phyloP scores from a whole-genome alignment of 2,888 invertebrate species.

The Drosophila histrio region DNA sequence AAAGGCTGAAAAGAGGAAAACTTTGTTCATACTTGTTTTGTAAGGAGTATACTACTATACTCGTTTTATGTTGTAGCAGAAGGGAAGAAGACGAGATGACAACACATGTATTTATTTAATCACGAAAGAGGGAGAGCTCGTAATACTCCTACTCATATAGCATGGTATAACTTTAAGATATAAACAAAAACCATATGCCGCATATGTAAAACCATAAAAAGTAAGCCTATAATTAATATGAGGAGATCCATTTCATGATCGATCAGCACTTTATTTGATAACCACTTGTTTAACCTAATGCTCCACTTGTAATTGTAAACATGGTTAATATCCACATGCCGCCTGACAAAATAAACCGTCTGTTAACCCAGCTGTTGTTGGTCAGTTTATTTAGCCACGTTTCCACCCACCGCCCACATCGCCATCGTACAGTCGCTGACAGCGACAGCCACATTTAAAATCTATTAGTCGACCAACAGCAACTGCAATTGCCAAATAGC shows the following conservation, averaged over 20 bases:
- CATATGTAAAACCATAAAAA: too few species aligned
- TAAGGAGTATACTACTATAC: neutral
- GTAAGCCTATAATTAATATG: neutral
- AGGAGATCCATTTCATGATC: neutral
- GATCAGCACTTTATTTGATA: constrained; percentile 8
- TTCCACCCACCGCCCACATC: constrained; percentile 28
- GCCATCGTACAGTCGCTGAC: constrained; percentile 55
- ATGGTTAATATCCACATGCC: constrained; percentile 51
- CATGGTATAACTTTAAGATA: too few species aligned
- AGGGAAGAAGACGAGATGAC: neutral
- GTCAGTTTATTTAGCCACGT: constrained; percentile 61
- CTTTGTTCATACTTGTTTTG: neutral
- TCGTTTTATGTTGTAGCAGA: neutral
- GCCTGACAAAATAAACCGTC: constrained; percentile 63
- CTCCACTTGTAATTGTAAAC: constrained; percentile 13
- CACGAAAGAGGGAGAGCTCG: too few species aligned
- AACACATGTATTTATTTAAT: neutral
- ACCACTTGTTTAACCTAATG: constrained; percentile 5
- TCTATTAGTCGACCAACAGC: constrained; percentile 66
- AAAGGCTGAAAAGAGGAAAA: neutral
- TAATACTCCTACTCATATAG: too few species aligned
- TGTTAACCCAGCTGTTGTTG: constrained; percentile 48
- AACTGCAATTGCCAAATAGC: constrained; percentile 30
- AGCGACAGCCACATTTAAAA: constrained; percentile 75
- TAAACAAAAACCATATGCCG: too few species aligned